These are phyloP conservation scores for Mesocentrotus franciscanus DNA, from an alignment of 53 echinoderm and acorn worm genomes.

Conservation along the genomic window DNA sequence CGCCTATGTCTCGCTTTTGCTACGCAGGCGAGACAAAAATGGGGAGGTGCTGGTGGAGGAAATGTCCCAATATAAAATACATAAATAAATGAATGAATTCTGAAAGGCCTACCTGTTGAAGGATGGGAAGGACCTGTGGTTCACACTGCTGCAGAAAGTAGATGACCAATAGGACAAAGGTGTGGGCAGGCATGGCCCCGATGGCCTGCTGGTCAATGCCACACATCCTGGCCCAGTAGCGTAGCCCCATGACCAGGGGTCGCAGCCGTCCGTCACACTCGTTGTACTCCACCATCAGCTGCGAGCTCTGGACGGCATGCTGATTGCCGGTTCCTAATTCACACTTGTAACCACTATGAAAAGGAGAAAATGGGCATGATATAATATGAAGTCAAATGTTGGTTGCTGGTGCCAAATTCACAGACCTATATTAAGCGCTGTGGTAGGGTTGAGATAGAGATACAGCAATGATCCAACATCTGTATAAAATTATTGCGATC, in stretches of 20 bases:
- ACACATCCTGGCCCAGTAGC: slow-evolving; percentile 92
- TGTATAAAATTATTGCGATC: too few species aligned
- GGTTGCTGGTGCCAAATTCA: slow-evolving; percentile 78
- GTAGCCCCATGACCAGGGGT: slow-evolving; percentile 78
- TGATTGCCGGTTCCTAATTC: slow-evolving; percentile 83
- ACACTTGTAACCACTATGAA: slow-evolving; percentile 76
- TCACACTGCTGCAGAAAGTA: slow-evolving; percentile 88
- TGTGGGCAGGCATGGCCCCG: slow-evolving; percentile 89
- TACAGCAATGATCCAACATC: too few species aligned
- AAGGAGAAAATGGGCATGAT: slow-evolving; percentile 6
- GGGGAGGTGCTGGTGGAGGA: too few species aligned
- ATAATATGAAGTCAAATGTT: neutral
- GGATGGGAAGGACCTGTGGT: slow-evolving; percentile 84
- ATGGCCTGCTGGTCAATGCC: slow-evolving; percentile 86
- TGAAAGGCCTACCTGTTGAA: slow-evolving; percentile 80
- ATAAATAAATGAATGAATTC: neutral
- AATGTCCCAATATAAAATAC: too few species aligned
- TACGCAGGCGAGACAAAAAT: too few species aligned
- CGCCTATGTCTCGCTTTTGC: too few species aligned
- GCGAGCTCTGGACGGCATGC: slow-evolving; percentile 72
- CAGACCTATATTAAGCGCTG: slow-evolving; percentile 49
- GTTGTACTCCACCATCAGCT: slow-evolving; percentile 79
- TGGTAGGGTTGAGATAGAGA: too few species aligned
- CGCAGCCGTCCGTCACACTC: slow-evolving; percentile 78
- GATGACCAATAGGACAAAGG: slow-evolving; percentile 87